These are phyloP conservation scores for Diabrotica balteata DNA, from an alignment of 2,888 invertebrate species.

Conservation along the genomic window DNA sequence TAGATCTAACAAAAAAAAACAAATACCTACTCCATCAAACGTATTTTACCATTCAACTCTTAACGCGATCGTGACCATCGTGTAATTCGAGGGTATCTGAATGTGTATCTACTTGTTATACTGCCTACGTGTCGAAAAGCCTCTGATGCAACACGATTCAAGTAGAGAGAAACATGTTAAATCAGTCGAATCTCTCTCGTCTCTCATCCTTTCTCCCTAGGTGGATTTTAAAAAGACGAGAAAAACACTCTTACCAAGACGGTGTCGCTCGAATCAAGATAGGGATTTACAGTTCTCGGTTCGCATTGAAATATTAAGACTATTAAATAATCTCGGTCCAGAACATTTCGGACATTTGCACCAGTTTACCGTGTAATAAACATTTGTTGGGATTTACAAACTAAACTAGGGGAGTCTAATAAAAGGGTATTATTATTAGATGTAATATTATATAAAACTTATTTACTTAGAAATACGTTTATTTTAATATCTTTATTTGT, in stretches of 20 bases:
- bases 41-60: neutral
- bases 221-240: conserved; percentile 15
- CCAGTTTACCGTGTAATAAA: neutral
- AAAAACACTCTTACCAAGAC: conserved; percentile 2
- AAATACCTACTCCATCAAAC: neutral
- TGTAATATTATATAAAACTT: no score
- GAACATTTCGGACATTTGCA: neutral
- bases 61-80: conserved; percentile 27
- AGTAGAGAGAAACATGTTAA: conserved; percentile 33
- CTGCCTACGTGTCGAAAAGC: conserved; percentile 25
- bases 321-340: neutral
- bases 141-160: conserved; percentile 30
- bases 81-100: conserved; percentile 20
- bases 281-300: conserved; percentile 16
- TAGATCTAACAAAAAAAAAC: no score
- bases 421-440: no score
- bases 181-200: conserved; percentile 30
- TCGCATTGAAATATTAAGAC: conserved; percentile 17
- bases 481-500: no score
- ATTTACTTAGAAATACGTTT: no score
- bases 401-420: no score
- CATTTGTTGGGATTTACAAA: no score
- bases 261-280: conserved; percentile 8
- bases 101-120: conserved; percentile 23
- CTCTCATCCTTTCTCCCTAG: conserved; percentile 16